Evolutionary conservation across 2,797 vertebrate species (phyloP), one percentile per base, ranked within the genome.

Genomic region (Microcaecilia unicolor): DNA sequence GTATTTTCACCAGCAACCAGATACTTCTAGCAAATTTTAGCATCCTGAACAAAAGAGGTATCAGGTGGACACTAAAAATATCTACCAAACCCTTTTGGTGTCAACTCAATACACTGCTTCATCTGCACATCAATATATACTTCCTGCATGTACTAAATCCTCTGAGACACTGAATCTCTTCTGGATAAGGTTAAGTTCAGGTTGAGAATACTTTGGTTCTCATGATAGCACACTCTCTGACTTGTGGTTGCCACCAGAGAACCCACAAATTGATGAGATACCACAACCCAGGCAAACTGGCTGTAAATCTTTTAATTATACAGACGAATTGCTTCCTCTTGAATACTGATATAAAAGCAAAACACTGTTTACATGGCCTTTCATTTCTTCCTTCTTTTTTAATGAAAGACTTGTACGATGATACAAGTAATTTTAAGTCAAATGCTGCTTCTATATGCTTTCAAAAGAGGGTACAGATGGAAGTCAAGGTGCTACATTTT

Each of bases 341-440:
- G 30, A 9, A 42, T 11, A 25, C 22, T 3, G 19, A 7, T 36
- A 15, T 15, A 10, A 25, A 31, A 11, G 16, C 18, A 23, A 44
- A 28, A 4, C 7, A 23, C 12, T 15, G 7, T 22, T 44, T 34
- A 22, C 9, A 18, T 17, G 35, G 18, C 15, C 41, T 7, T 12
- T 28, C 21, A 31, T 34, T 28, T 23, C 7, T n/a, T n/a, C n/a
- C n/a, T n/a, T n/a, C n/a, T n/a, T 34, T 48, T 48, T 34, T 25
- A 41, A 26, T 18, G 48, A 6, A 10, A 23, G 8, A 23, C 4
- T 15, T 27, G 8, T 36, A 29, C 16, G 35, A 25, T 10, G 28
- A 32, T 9, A 31, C 3, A 25, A 22, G 4, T 32, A 10, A 5
- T 12, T 16, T 11, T 32, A 6, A 31, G 16, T 12, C 15, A 35